These are phyloP conservation scores for Clunio marinus DNA, from an alignment of 2,888 invertebrate species.

Conservation along the genomic window DNA sequence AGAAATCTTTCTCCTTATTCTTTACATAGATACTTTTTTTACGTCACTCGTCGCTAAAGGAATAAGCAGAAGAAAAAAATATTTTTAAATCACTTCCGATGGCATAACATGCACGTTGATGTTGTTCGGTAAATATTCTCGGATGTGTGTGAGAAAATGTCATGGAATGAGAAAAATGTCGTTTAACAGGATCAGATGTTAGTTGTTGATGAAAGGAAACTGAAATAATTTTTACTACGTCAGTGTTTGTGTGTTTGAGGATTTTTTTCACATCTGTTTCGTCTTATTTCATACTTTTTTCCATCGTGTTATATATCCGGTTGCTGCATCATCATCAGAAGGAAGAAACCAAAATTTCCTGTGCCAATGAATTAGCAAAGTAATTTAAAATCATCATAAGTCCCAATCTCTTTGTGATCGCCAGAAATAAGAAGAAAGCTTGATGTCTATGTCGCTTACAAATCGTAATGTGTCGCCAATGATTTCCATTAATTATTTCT, in stretches of 20 bases:
- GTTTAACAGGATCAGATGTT: not conserved
- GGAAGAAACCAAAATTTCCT: not conserved
- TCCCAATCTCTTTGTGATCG: too few relatives aligned
- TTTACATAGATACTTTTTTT: not conserved
- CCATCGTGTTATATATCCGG: not conserved
- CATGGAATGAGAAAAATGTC: slow-evolving; percentile 31
- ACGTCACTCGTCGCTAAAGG: not conserved
- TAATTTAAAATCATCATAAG: too few relatives aligned
- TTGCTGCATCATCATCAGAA: not conserved
- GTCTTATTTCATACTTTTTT: slow-evolving; percentile 12
- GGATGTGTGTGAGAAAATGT: slow-evolving; percentile 1
- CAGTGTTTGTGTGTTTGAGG: not conserved
- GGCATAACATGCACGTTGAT: not conserved
- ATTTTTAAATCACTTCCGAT: slow-evolving; percentile 36
- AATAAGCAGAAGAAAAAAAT: slow-evolving; percentile 11
- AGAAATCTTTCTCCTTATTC: too few relatives aligned
- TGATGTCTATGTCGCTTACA: not conserved
- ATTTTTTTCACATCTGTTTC: slow-evolving; percentile 22
- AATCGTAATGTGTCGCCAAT: not conserved
- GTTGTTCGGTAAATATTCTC: not conserved
- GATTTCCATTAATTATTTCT: slow-evolving; percentile 9
- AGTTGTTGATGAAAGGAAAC: slow-evolving; percentile 11
- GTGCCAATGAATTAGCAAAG: not conserved
- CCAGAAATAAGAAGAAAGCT: too few relatives aligned
- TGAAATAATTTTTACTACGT: not conserved